These are phyloP conservation scores for Sarcophaga carnaria DNA, from an alignment of 2,888 invertebrate species.

Conservation along the genomic window DNA sequence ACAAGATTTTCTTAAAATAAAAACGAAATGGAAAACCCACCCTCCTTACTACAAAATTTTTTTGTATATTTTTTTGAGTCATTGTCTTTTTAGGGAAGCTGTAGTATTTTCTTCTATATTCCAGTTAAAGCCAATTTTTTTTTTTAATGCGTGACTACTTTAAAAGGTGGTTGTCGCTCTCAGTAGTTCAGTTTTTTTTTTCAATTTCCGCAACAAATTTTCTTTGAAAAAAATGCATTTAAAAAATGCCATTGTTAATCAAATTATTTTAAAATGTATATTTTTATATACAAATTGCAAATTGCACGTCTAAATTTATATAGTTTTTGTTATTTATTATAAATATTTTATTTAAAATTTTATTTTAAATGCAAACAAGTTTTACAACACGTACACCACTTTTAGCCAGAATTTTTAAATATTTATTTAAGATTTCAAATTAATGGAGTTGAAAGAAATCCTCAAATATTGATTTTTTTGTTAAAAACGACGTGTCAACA, in stretches of 20 bases:
- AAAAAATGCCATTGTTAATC: not conserved
- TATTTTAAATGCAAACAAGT: not conserved
- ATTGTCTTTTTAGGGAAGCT: not conserved
- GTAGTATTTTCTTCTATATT: slow-evolving; percentile 3
- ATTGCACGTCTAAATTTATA: too few species aligned
- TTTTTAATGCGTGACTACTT: slow-evolving; percentile 51
- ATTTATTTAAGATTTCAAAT: too few species aligned
- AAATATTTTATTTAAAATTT: not conserved
- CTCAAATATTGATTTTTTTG: too few species aligned
- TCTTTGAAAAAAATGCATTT: slow-evolving; percentile 26
- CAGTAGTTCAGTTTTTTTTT: slow-evolving; percentile 20
- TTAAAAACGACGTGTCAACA: too few species aligned
- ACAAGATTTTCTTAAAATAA: slow-evolving; percentile 4
- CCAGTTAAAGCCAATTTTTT: not conserved
- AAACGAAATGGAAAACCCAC: too few species aligned
- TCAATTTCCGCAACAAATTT: slow-evolving; percentile 55
- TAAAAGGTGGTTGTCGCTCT: slow-evolving; percentile 43
- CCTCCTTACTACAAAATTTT: not conserved
- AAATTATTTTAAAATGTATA: not conserved
- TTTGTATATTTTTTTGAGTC: slow-evolving; percentile 3
- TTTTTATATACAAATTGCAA: too few species aligned
- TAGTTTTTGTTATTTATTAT: too few species aligned
- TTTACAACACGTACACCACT: too few species aligned
- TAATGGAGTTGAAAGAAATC: too few species aligned
- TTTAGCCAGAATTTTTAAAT: too few species aligned